Conservation (phyloP, 2,797 vertebrate species). For the Scyliorhinus canicula region DNA sequence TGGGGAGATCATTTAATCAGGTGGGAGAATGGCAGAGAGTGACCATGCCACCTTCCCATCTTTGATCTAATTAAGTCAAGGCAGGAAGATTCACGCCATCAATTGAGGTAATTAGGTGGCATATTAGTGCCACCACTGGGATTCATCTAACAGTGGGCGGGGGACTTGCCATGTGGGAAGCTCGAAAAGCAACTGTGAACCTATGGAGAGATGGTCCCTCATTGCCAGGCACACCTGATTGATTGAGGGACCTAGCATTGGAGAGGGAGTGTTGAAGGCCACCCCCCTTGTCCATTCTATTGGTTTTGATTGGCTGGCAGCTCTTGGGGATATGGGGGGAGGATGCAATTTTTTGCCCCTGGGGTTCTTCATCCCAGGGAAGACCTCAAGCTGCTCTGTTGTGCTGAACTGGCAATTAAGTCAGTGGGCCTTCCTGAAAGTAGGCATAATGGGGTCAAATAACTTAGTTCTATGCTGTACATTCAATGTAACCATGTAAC, state of each 20-base stretch:
- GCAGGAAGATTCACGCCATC: no score
- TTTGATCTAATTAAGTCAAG: no score
- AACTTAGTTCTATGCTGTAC: background rate
- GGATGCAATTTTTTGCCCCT: background rate
- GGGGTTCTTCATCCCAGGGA: background rate
- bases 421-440: background rate
- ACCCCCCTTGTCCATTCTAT: background rate
- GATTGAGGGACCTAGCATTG: background rate
- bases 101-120: no score
- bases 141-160: no score
- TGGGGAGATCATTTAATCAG: no score
- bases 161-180: background rate
- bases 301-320: no score
- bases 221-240: background rate
- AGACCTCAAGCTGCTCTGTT: background rate
- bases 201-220: background rate
- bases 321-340: no score
- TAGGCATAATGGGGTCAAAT: background rate
- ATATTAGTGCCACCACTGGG: no score
- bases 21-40: no score
- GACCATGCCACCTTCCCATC: no score
- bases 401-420: background rate
- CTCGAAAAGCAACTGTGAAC: background rate
- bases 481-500: background rate
- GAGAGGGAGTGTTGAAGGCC: background rate